phyloP scores from a whole-genome alignment of 2,797 vertebrate species.

The Threskiornis aethiopicus region DNA sequence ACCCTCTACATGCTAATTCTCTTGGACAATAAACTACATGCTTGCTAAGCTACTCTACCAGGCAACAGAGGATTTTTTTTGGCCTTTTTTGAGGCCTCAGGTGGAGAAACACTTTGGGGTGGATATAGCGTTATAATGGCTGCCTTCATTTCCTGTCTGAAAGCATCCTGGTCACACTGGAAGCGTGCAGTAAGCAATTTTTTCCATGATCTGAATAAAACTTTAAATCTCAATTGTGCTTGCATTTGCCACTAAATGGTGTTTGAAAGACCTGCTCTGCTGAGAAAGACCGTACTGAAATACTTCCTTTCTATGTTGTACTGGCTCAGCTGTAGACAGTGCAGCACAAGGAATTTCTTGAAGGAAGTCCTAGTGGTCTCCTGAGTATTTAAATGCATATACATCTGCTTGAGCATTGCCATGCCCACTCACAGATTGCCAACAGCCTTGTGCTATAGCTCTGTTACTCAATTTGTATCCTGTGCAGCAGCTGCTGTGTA shows the following conservation, averaged over 20 bases:
- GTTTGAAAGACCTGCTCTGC: neutral
- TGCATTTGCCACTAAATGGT: neutral
- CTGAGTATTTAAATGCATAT: neutral
- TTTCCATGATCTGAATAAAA: neutral
- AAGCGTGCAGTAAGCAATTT: neutral
- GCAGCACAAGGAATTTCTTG: neutral
- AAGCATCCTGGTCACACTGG: neutral
- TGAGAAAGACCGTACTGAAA: neutral
- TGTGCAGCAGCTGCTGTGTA: neutral
- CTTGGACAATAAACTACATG: neutral
- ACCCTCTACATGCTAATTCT: neutral
- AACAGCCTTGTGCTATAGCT: neutral
- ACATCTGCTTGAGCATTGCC: too few species aligned
- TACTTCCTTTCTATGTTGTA: neutral
- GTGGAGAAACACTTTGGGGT: neutral
- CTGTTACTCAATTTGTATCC: neutral
- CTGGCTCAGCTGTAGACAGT: neutral
- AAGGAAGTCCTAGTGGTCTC: neutral
- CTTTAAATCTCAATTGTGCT: neutral
- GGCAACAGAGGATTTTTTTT: neutral
- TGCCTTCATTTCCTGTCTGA: neutral
- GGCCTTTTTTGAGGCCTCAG: neutral
- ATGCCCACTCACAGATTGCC: neutral
- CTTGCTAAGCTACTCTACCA: neutral
- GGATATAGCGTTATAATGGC: neutral